Base-by-base conservation (phyloP, 1,140 invertebrate species). In the Ridgeia piscesae region DNA sequence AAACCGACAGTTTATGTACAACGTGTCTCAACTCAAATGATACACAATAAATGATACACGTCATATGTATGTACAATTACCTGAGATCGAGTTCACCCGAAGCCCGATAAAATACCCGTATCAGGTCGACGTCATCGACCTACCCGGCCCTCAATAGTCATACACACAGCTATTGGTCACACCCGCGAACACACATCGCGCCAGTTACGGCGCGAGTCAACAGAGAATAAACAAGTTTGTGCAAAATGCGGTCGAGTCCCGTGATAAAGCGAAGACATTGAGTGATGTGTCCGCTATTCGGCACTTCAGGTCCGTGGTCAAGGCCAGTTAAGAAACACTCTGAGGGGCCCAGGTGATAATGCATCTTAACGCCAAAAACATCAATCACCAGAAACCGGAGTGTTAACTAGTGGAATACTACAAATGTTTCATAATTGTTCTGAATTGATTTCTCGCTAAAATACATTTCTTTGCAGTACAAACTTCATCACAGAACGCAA, bases 11-110 rank as follows among this genome's bases (percentile, higher is more conserved):
- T 77, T 21, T 77, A 77, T 77, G 58, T 77, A 77, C 58, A 77
- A 77, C 58, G 58, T 77, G 58, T 77, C 58, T 77, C 58, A 77
- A 77, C 58, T 77, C 58, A 77, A 77, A 77, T 77, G 58, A 77
- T 77, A 77, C 27, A 77, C 58, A 77, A 21, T 77, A 77, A 77
- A 77, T 77, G 58, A 77, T 77, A 77, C 58, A 77, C 58, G 58
- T 77, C 58, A 77, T 77, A 77, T 77, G 58, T 77, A 77, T 77
- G 58, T 77, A 77, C 58, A 77, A 77, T 77, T 77, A 77, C 58
- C 58, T 77, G 58, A 77, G 58, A 77, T 77, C 58, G 58, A 77
- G 58, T 77, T 77, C 58, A 77, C 58, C 6, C 17, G 58, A 77
- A 77, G 58, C 58, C 58, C 58, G 58, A 77, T 77, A 77, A 42